These are phyloP conservation scores for Etheostoma nigrum DNA, from an alignment of 2,797 vertebrate species.

Conservation along the genomic window DNA sequence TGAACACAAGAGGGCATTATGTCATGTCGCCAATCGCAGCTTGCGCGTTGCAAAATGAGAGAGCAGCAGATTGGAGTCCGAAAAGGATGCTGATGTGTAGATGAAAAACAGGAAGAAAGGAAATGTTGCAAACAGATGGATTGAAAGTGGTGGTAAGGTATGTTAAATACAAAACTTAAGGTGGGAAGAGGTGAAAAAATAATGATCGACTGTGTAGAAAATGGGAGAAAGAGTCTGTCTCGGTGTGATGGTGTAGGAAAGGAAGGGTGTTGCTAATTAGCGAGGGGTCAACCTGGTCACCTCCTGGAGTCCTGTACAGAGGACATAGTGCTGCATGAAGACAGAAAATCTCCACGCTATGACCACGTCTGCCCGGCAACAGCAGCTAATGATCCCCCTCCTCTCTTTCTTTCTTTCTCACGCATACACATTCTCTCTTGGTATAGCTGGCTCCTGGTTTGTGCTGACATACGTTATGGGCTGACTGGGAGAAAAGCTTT, in stretches of 20 bases:
- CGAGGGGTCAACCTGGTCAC: conserved; percentile 55
- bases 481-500: conserved; percentile 58
- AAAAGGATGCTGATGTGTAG: conserved; percentile 7
- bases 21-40: not conserved
- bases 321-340: conserved; percentile 34
- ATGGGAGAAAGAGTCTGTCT: conserved; percentile 4
- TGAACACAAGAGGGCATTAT: not conserved
- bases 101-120: conserved; percentile 1
- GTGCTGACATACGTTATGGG: conserved; percentile 74
- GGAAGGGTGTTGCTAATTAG: conserved; percentile 55
- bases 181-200: conserved; percentile 4
- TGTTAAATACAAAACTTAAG: conserved; percentile 1
- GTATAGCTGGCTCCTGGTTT: conserved; percentile 67
- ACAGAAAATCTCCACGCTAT: conserved; percentile 47
- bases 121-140: not conserved
- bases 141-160: not conserved
- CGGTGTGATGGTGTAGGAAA: conserved; percentile 20
- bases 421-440: conserved; percentile 28
- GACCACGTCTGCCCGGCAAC: conserved; percentile 68
- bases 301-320: conserved; percentile 37
- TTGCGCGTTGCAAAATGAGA: not conserved
- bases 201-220: conserved; percentile 20
- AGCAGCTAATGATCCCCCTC: conserved; percentile 65
- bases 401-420: conserved; percentile 13
- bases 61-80: conserved; percentile 1